Evolutionary conservation across 1,140 invertebrate species (phyloP).

Genomic region (Drosophila mojavensis): DNA sequence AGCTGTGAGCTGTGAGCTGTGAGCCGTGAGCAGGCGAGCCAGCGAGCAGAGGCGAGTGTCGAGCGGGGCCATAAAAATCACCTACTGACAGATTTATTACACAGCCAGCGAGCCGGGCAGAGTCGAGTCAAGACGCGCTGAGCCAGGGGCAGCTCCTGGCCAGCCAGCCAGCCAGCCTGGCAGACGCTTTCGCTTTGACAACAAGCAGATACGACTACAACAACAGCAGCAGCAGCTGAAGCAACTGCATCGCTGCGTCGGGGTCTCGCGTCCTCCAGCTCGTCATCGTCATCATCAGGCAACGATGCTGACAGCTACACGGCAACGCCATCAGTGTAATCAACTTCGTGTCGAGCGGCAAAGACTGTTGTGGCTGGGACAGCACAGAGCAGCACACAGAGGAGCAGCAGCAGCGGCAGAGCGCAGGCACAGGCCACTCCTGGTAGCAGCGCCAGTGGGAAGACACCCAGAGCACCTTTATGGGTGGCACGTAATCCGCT

Average conservation of each 20-base stretch:
- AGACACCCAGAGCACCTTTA: conserved; percentile 44
- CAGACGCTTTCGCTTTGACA: conserved; percentile 61
- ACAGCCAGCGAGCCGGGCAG: conserved; percentile 50
- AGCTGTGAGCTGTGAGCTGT: neutral
- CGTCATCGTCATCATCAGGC: conserved; percentile 81
- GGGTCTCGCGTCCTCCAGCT: conserved; percentile 65
- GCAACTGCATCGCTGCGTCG: conserved; percentile 47
- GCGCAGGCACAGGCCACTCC: conserved; percentile 19
- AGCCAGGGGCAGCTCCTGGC: conserved; percentile 46
- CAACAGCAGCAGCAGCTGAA: conserved; percentile 18
- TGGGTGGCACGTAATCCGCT: conserved; percentile 70
- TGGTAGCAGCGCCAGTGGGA: conserved; percentile 17
- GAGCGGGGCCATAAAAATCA: conserved; percentile 80
- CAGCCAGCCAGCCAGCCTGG: conserved; percentile 9
- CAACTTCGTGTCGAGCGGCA: conserved; percentile 72
- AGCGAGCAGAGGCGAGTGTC: conserved; percentile 64
- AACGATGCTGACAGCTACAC: conserved; percentile 80
- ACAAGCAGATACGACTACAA: conserved; percentile 76
- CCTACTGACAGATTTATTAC: conserved; percentile 82
- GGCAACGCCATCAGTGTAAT: conserved; percentile 81
- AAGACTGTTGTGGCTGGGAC: conserved; percentile 29
- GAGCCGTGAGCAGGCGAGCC: conserved; percentile 58
- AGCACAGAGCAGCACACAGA: neutral
- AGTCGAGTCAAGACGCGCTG: conserved; percentile 11
- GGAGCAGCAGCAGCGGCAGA: too few relatives aligned